These are phyloP conservation scores for Mustela lutreola DNA, from an alignment of 2,113 vertebrate genomes.

Conservation along the genomic window DNA sequence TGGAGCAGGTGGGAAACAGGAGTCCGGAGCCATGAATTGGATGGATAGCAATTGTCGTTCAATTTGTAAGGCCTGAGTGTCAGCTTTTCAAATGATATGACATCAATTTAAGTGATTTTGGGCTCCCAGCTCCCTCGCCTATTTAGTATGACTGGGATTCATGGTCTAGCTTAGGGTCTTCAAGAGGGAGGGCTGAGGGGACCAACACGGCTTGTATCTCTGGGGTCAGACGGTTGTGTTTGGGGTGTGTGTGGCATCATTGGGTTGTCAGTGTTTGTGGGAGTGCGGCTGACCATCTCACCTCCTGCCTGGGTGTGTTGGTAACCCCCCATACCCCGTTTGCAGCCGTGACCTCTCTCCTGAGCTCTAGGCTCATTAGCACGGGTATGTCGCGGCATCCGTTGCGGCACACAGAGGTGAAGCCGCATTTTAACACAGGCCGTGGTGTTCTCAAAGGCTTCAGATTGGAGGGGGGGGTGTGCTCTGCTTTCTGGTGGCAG, in stretches of 20 bases:
- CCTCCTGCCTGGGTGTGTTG: neutral
- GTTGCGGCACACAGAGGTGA: neutral
- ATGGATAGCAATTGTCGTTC: slow-evolving; percentile 81
- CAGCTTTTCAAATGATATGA: slow-evolving; percentile 82
- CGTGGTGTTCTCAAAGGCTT: neutral
- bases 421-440: neutral
- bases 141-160: slow-evolving; percentile 74
- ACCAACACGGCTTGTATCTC: neutral
- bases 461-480: neutral
- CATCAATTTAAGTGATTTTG: slow-evolving; percentile 86
- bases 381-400: neutral
- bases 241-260: neutral
- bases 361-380: neutral
- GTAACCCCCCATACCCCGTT: neutral
- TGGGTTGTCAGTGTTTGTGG: neutral
- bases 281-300: neutral
- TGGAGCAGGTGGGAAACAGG: slow-evolving; percentile 85
- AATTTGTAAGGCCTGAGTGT: slow-evolving; percentile 64
- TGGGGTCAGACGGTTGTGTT: neutral
- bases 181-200: neutral
- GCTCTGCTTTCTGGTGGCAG: neutral
- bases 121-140: slow-evolving; percentile 77
- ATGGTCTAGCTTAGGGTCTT: neutral
- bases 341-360: neutral
- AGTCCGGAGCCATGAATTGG: slow-evolving; percentile 79